phyloP scores from a whole-genome alignment of 2,113 vertebrate species.

The Hassar affinis region DNA sequence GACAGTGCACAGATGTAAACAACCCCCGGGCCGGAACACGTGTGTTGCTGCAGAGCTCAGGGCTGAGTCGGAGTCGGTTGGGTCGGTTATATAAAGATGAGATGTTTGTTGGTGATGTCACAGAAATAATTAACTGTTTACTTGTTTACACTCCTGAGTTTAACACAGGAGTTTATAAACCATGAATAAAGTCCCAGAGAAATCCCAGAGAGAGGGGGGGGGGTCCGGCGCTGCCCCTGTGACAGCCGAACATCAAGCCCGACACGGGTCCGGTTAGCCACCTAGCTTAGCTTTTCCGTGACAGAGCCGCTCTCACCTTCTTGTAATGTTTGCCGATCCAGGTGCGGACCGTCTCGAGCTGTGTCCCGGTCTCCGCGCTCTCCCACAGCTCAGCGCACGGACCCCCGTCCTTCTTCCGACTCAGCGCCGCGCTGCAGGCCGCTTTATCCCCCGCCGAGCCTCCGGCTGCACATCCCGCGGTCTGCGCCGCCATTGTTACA shows the following conservation, averaged over 20 bases:
- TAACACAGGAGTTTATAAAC: background rate
- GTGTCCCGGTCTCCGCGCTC: slow-evolving; percentile 82
- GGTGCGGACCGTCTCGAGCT: slow-evolving; percentile 83
- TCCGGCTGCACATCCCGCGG: slow-evolving; percentile 59
- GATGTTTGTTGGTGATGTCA: background rate
- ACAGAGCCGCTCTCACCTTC: slow-evolving; percentile 75
- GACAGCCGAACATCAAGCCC: background rate
- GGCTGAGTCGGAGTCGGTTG: background rate
- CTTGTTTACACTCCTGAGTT: too few species aligned
- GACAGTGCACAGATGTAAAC: background rate
- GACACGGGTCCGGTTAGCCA: background rate
- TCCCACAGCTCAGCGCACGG: slow-evolving; percentile 87
- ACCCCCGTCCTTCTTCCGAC: slow-evolving; percentile 82
- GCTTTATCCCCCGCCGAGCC: slow-evolving; percentile 61
- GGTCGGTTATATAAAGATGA: background rate
- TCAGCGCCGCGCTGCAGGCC: slow-evolving; percentile 51
- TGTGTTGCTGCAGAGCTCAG: background rate
- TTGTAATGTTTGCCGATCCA: slow-evolving; percentile 93
- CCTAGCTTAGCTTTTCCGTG: background rate
- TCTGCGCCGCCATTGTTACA: slow-evolving; percentile 65
- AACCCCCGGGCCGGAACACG: background rate
- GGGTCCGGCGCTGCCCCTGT: background rate
- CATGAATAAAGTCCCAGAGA: background rate
- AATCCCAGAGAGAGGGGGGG: background rate
- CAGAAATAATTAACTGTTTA: background rate